Conservation (phyloP, 2,888 invertebrate genomes). For the Harmothoe impar region DNA sequence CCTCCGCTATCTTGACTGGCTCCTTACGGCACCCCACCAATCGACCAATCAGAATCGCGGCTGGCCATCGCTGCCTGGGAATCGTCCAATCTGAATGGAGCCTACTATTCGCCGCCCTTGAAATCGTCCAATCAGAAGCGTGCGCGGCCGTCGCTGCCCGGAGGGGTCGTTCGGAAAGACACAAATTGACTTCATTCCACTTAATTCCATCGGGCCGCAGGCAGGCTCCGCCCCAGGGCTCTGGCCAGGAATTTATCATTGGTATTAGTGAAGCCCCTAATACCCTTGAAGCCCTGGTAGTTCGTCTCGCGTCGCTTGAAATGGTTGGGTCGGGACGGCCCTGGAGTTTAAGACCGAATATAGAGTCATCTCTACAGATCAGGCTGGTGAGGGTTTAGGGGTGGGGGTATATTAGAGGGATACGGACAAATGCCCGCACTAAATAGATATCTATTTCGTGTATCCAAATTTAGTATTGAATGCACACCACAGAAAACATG, state of each 20-base stretch:
- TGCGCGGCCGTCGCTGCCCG: background rate
- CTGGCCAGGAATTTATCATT: slow-evolving; percentile 29
- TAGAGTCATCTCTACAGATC: background rate
- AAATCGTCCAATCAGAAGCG: slow-evolving; percentile 36
- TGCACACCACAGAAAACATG: too few species aligned
- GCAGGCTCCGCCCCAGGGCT: background rate
- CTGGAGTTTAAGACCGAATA: background rate
- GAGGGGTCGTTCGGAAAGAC: slow-evolving; percentile 31
- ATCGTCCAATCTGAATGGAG: slow-evolving; percentile 38
- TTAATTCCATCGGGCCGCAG: slow-evolving; percentile 22
- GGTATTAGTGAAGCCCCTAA: background rate
- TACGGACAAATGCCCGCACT: background rate
- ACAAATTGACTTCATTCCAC: slow-evolving; percentile 55
- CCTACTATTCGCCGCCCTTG: background rate
- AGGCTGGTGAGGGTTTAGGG: background rate
- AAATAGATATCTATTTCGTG: background rate
- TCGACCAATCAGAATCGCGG: slow-evolving; percentile 25
- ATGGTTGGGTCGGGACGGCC: background rate
- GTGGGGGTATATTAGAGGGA: background rate
- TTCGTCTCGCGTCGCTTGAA: background rate
- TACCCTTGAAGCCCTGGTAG: background rate
- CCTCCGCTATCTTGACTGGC: background rate
- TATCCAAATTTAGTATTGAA: too few species aligned
- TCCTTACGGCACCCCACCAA: slow-evolving; percentile 14
- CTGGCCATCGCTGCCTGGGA: background rate